Evolutionary conservation across 2,888 invertebrate genomes (phyloP).

Genomic region (Cartodere bifasciata): DNA sequence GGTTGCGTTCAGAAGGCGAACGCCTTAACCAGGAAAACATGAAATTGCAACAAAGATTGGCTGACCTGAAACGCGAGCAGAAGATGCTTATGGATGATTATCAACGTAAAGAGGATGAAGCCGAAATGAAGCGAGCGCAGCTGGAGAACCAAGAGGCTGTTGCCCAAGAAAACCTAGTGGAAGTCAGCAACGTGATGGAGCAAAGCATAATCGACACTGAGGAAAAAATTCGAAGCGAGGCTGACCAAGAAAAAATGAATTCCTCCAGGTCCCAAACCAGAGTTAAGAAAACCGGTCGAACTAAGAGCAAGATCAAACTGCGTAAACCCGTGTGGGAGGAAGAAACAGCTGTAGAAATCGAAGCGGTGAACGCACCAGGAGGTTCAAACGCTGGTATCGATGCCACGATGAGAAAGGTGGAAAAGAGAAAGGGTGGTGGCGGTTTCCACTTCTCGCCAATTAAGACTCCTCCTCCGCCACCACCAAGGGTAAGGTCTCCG

Average conservation of each 20-base stretch:
- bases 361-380: slow-evolving; percentile 14
- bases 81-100: slow-evolving; percentile 21
- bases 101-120: slow-evolving; percentile 19
- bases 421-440: background rate
- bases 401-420: background rate
- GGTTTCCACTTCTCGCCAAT: slow-evolving; percentile 14
- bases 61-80: slow-evolving; percentile 25
- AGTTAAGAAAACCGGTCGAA: slow-evolving; percentile 9
- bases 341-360: slow-evolving; percentile 18
- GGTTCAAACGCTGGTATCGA: slow-evolving; percentile 10
- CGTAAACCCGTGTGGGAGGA: slow-evolving; percentile 16
- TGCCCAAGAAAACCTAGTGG: slow-evolving; percentile 26
- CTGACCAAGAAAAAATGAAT: slow-evolving; percentile 6
- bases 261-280: slow-evolving; percentile 5
- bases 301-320: slow-evolving; percentile 7
- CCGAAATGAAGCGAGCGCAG: slow-evolving; percentile 22
- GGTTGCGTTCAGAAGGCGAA: slow-evolving; percentile 32
- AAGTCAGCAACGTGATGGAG: slow-evolving; percentile 25
- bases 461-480: slow-evolving; percentile 13
- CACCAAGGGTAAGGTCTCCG: slow-evolving; percentile 14
- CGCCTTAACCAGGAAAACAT: slow-evolving; percentile 29
- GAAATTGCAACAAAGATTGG: slow-evolving; percentile 24
- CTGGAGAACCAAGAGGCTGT: slow-evolving; percentile 25
- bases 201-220: slow-evolving; percentile 25
- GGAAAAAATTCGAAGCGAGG: slow-evolving; percentile 7